These are phyloP conservation scores for Hydraecia micacea DNA, from an alignment of 2,888 invertebrate species.

Conservation along the genomic window DNA sequence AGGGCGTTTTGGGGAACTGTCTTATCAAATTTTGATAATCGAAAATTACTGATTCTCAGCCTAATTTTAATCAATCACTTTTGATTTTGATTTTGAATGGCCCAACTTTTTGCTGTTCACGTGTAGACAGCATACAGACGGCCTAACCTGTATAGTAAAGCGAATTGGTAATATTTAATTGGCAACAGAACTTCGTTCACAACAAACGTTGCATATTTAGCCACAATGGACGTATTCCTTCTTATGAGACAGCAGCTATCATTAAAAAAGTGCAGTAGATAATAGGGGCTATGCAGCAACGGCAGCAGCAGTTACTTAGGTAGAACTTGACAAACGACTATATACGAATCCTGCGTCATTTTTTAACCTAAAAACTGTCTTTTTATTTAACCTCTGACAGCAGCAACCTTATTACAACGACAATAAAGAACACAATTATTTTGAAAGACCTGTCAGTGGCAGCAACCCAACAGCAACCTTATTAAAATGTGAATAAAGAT, in stretches of 20 bases:
- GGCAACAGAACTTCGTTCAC: slow-evolving; percentile 7
- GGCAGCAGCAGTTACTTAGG: background rate
- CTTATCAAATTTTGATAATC: too few species aligned
- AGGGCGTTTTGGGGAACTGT: too few species aligned
- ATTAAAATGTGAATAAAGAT: too few species aligned
- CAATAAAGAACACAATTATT: too few species aligned
- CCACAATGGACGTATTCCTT: background rate
- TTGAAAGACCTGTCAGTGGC: too few species aligned
- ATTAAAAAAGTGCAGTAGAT: background rate
- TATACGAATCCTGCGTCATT: background rate
- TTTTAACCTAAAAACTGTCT: background rate
- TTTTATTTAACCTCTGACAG: too few species aligned
- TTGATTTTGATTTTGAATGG: background rate
- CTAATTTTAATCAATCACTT: too few species aligned
- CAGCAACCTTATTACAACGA: too few species aligned
- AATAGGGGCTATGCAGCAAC: background rate
- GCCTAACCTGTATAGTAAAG: background rate
- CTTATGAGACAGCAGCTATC: background rate
- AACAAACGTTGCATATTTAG: slow-evolving; percentile 5
- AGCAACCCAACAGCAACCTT: too few species aligned
- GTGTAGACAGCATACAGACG: too few species aligned
- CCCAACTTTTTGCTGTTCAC: background rate
- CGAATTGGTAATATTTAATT: slow-evolving; percentile 9
- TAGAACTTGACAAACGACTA: background rate
- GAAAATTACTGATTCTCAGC: too few species aligned